Conservation (phyloP, 2,113 vertebrate genomes). For the Hyperopisus bebe region DNA sequence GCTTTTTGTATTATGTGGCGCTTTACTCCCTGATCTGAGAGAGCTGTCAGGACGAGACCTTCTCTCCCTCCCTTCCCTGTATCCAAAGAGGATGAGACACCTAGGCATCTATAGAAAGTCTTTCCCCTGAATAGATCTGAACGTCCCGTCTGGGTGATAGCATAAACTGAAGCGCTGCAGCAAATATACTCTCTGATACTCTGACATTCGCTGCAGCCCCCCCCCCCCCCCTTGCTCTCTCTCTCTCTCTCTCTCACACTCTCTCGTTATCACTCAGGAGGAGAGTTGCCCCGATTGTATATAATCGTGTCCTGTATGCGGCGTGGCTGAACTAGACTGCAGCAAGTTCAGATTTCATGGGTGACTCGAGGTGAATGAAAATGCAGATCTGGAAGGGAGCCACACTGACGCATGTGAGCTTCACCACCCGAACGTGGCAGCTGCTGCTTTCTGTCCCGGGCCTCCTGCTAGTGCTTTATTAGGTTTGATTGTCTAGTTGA, state of each 20-base stretch:
- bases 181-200: background rate
- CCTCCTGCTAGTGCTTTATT: background rate
- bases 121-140: background rate
- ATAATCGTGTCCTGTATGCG: background rate
- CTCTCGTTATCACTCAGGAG: slow-evolving; percentile 33
- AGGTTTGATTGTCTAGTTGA: background rate
- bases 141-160: background rate
- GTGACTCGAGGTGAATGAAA: background rate
- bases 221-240: background rate
- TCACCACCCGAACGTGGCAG: background rate
- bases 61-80: background rate
- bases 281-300: slow-evolving; percentile 11
- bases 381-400: background rate
- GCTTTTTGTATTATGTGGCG: background rate
- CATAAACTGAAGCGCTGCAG: slow-evolving; percentile 10
- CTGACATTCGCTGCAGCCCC: slow-evolving; percentile 11
- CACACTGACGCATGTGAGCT: background rate
- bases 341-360: background rate
- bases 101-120: background rate
- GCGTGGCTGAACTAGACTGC: background rate
- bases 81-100: background rate
- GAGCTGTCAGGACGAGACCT: background rate
- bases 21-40: background rate
- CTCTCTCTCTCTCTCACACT: slow-evolving; percentile 35
- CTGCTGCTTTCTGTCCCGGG: background rate